phyloP scores from a whole-genome alignment of 2,888 invertebrate genomes.

The Synanthedon andrenaeformis region DNA sequence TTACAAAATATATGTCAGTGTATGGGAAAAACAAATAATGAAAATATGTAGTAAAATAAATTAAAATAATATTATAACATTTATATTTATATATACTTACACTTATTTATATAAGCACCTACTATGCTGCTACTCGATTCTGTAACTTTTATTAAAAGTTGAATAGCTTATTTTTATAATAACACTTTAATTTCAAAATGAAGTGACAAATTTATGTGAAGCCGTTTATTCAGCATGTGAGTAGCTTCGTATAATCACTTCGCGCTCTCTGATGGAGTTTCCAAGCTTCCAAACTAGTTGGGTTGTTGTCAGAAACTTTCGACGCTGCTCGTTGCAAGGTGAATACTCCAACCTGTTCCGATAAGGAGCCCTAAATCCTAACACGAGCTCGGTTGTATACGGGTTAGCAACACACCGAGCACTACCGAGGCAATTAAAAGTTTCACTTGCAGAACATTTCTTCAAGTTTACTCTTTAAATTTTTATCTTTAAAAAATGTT shows the following conservation, averaged over 20 bases:
- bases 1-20: too few species aligned
- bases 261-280: constrained; percentile 62
- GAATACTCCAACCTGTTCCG: constrained; percentile 52
- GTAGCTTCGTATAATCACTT: constrained; percentile 45
- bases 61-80: too few species aligned
- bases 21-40: too few species aligned
- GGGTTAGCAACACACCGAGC: constrained; percentile 12
- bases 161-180: neutral
- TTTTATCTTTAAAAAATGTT: neutral
- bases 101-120: too few species aligned
- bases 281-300: constrained; percentile 65
- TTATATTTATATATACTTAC: too few species aligned
- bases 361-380: constrained; percentile 59
- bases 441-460: constrained; percentile 14
- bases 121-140: too few species aligned
- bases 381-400: constrained; percentile 28
- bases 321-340: constrained; percentile 45
- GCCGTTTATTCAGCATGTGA: too few species aligned
- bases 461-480: constrained; percentile 1
- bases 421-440: constrained; percentile 45
- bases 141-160: constrained; percentile 4
- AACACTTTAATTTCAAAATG: too few species aligned
- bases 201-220: too few species aligned
- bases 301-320: constrained; percentile 57
- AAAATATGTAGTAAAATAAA: too few species aligned